Evolutionary conservation across 2,888 invertebrate species (phyloP).

Genomic region (Eueremaeus valkanovi): DNA sequence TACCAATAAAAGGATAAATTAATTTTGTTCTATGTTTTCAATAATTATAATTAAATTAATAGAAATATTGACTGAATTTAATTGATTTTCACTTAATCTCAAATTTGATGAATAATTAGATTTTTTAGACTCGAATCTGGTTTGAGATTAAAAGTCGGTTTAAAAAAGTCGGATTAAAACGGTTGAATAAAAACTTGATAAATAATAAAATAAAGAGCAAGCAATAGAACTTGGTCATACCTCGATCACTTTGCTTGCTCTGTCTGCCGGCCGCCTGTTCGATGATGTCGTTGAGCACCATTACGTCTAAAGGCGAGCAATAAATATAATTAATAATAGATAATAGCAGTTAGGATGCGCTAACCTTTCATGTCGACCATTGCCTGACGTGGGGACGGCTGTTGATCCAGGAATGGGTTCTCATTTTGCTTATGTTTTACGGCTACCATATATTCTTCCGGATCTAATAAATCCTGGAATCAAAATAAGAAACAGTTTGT

Average conservation of each 20-base stretch:
- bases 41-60: too few relatives aligned
- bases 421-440: constrained; percentile 67
- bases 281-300: constrained; percentile 94
- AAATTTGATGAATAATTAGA: too few relatives aligned
- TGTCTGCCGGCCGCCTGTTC: constrained; percentile 66
- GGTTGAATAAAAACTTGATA: neutral
- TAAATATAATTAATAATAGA: constrained; percentile 19
- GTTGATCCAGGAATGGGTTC: constrained; percentile 84
- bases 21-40: too few relatives aligned
- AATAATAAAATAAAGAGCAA: neutral
- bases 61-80: too few relatives aligned
- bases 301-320: constrained; percentile 70
- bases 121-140: too few relatives aligned
- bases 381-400: constrained; percentile 69
- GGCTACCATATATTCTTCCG: constrained; percentile 69
- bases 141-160: too few relatives aligned
- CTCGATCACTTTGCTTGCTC: constrained; percentile 63
- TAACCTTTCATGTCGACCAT: constrained; percentile 91
- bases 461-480: constrained; percentile 52
- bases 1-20: too few relatives aligned
- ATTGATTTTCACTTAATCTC: too few relatives aligned
- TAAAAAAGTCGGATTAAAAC: too few relatives aligned
- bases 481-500: neutral
- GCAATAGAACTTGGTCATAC: constrained; percentile 42
- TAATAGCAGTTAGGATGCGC: neutral